Base-by-base conservation (phyloP, 2,888 invertebrate species). In the Sinohyriopsis cumingii region DNA sequence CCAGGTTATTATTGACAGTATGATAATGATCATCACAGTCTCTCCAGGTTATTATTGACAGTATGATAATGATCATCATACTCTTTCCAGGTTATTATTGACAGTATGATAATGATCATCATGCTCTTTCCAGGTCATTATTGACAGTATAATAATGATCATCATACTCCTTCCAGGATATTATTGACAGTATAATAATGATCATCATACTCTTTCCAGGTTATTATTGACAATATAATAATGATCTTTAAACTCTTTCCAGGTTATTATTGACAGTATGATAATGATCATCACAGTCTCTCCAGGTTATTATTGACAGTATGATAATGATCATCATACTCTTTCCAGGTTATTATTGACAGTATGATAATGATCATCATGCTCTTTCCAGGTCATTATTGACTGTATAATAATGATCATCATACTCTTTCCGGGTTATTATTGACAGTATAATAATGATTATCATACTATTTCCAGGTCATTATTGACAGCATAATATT, bases 231-330 rank as follows among this genome's bases (percentile, higher is more conserved):
- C 93, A 82, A 94, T 93, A 86, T 93, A 96, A 63, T 28, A 28
- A 28, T 28, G 28, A 28, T 73, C 89, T 5, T 73, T 89, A 89
- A 79, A 95, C 94, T 91, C 94, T 94, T 53, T 91, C 90, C 59
- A 96, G 90, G 88, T 93, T 94, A 73, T 93, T 93, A 83, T 93
- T 94, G 9, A 93, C 93, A 82, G 94, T 93, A 86, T 93, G 96
- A 63, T 28, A 5, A 28, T 28, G 28, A 28, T 28, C 28, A 28
- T 73, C 89, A 89, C 79, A 95, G 93, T 91, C 94, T 94, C 53
- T 91, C 90, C 59, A 96, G 90, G 88, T 93, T 94, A 73, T 93
- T 93, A 83, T 93, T 94, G 9, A 93, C 93, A 82, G 94, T 93
- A 86, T 93, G 95, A 63, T 28, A 28, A 28, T 28, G 28, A 28